Percentiles rank a stretch among this genome's conserved stretches.
Evolutionary conservation across 2,888 invertebrate genomes (phyloP).

Genomic region (Drosophila algonquin): DNA sequence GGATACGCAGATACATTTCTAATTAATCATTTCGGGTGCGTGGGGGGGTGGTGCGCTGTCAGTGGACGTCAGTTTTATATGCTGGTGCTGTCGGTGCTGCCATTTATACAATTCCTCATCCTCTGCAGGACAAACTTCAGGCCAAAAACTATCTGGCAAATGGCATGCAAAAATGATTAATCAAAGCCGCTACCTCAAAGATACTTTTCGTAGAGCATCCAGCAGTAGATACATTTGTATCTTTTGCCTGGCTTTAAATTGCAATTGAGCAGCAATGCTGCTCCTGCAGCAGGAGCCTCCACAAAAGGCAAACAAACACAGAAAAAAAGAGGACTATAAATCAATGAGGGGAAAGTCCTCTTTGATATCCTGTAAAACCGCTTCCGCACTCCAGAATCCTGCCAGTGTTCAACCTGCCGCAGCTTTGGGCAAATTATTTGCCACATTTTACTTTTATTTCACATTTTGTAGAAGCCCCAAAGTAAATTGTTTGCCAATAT

Average conservation of each 20-base stretch:
- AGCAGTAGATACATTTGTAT: slow-evolving; percentile 25
- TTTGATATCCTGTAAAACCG: slow-evolving; percentile 62
- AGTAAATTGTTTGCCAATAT: slow-evolving; percentile 81
- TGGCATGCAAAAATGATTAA: slow-evolving; percentile 50
- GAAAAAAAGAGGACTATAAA: slow-evolving; percentile 70
- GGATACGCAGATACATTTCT: slow-evolving; percentile 29
- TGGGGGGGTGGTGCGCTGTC: slow-evolving; percentile 44
- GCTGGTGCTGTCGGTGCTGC: slow-evolving; percentile 74
- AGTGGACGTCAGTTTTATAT: slow-evolving; percentile 78
- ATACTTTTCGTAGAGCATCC: slow-evolving; percentile 3
- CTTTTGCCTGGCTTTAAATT: slow-evolving; percentile 48
- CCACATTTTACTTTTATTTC: slow-evolving; percentile 62
- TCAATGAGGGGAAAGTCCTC: slow-evolving; percentile 72
- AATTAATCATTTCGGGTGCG: slow-evolving; percentile 67
- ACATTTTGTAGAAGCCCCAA: slow-evolving; percentile 51
- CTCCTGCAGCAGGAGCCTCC: background rate
- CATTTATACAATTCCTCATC: slow-evolving; percentile 65
- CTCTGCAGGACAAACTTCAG: slow-evolving; percentile 61
- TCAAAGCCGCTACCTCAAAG: slow-evolving; percentile 29
- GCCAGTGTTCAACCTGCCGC: slow-evolving; percentile 65
- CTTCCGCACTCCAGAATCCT: background rate
- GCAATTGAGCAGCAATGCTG: slow-evolving; percentile 28
- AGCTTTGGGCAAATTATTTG: slow-evolving; percentile 82
- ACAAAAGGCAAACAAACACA: slow-evolving; percentile 14
- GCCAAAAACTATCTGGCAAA: slow-evolving; percentile 58